phyloP scores from a whole-genome alignment of 2,797 vertebrate species.

The Enteromius thamalakanensis region DNA sequence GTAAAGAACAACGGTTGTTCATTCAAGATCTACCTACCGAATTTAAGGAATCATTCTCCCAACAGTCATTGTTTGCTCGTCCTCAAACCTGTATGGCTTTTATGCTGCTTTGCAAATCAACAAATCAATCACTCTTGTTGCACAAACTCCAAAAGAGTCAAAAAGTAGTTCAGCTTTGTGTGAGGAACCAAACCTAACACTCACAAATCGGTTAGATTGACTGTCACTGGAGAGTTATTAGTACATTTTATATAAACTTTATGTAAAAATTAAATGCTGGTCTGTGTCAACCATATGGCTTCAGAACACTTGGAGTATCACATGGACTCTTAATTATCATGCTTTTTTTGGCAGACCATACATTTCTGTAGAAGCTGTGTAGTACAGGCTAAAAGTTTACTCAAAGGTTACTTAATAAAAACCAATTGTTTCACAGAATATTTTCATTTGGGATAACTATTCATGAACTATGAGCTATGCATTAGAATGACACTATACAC shows the following conservation, averaged over 20 bases:
- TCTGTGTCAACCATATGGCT: neutral
- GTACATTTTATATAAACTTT: neutral
- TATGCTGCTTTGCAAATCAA: neutral
- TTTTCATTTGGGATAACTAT: neutral
- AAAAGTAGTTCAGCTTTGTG: neutral
- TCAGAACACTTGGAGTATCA: neutral
- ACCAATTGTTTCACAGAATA: neutral
- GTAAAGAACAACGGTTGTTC: conserved; percentile 12
- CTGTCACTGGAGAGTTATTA: neutral
- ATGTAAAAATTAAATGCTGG: neutral
- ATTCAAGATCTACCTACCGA: neutral
- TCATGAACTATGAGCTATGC: neutral
- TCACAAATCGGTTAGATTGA: neutral
- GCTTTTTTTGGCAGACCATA: neutral
- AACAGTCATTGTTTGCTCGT: neutral
- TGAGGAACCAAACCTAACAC: neutral
- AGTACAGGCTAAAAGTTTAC: neutral
- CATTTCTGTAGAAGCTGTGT: neutral
- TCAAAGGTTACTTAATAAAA: neutral
- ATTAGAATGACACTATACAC: neutral
- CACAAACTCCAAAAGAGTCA: neutral
- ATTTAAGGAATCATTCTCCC: neutral
- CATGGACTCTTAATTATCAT: neutral
- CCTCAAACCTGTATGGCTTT: neutral
- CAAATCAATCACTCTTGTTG: neutral